Evolutionary conservation across 2,888 invertebrate species (phyloP).

Genomic region (Villa cingulata): DNA sequence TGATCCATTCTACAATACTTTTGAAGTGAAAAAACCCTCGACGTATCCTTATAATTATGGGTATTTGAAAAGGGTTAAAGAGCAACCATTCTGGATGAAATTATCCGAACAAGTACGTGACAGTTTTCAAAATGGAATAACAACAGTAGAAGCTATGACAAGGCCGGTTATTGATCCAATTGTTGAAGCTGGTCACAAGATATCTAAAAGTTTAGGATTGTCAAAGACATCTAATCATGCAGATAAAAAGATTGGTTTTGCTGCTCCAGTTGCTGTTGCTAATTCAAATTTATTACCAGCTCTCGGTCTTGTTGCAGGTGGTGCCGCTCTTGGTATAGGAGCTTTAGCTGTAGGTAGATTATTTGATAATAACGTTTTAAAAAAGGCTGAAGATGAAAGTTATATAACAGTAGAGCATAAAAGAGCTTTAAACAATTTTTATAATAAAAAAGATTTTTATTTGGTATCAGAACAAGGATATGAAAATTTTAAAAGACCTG

Average conservation of each 20-base stretch:
- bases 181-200: constrained; percentile 66
- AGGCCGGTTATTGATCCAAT: constrained; percentile 51
- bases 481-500: constrained; percentile 2
- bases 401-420: constrained; percentile 43
- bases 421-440: constrained; percentile 35
- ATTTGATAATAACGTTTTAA: constrained; percentile 44
- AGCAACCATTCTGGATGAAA: constrained; percentile 56
- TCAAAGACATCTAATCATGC: constrained; percentile 37
- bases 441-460: constrained; percentile 13
- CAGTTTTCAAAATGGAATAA: constrained; percentile 55
- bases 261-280: constrained; percentile 37
- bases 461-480: background rate
- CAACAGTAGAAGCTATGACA: constrained; percentile 45
- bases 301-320: constrained; percentile 64
- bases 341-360: constrained; percentile 65
- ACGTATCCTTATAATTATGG: constrained; percentile 50
- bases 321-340: constrained; percentile 67
- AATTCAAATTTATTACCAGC: constrained; percentile 59
- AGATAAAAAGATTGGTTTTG: constrained; percentile 52
- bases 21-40: constrained; percentile 38
- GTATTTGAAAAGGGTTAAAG: constrained; percentile 43
- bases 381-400: constrained; percentile 20
- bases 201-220: constrained; percentile 60
- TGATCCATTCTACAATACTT: constrained; percentile 36
- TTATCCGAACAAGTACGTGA: constrained; percentile 59